Evolutionary conservation across 1,140 invertebrate genomes (phyloP), one percentile per base, ranked within the genome.

Genomic region (Meteorus sp.): DNA sequence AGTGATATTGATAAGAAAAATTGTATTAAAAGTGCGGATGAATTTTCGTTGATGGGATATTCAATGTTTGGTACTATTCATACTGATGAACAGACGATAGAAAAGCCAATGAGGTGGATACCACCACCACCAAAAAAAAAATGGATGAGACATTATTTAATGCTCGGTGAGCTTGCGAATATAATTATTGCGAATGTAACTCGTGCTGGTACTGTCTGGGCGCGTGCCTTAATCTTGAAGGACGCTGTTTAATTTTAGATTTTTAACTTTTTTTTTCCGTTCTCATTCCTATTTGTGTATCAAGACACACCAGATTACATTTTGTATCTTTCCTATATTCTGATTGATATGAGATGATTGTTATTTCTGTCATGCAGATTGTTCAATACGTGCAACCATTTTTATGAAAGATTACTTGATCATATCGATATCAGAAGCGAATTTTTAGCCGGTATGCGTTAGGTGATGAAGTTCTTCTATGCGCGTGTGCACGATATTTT

Each of bases 131-230:
- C 87, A 9, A 88, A 88, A 73, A 88, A 88, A 78, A 88, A 88
- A 72, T 88, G 87, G 87, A 88, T 88, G 53, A 83, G 83, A 61
- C 85, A 88, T 68, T 88, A 88, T 70, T 74, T 87, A n/a, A n/a
- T n/a, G 56, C 82, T 78, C 44, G 80, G 80, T 82, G 74, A 81
- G 76, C 39, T 20, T 22, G 13, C 8, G 6, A 13, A 47, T 47
- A 9, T 15, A 19, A 17, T 2, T 19, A 31, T 31, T 31, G 29
- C n/a, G 31, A 7, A 33, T 33, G n/a, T 33, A 20, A 23, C 2
- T 20, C 15, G 15, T 23, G 44, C 22, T 45, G 20, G 20, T 45
- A 23, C 27, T 45, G 44, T 20, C 44, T 23, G 27, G 20, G 44
- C 27, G 20, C 44, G 8, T 8, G 27, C 22, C 11, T 23, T 45